phyloP scores from a whole-genome alignment of 2,113 vertebrate genomes.

The Mystacornis crossleyi region DNA sequence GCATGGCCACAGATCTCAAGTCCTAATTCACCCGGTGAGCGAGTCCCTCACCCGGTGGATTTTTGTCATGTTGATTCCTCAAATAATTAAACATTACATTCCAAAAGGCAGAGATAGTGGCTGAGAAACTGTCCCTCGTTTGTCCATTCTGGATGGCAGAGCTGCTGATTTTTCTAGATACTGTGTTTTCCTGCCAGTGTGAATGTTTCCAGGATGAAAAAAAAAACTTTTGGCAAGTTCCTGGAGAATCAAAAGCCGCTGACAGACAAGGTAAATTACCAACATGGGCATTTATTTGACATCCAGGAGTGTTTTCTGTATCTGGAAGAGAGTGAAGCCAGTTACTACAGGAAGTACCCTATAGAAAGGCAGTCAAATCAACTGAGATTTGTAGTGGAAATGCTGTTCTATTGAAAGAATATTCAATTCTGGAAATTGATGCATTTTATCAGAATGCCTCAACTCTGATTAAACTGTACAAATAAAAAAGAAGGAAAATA shows the following conservation, averaged over 20 bases:
- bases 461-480: not conserved
- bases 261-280: not conserved
- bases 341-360: not conserved
- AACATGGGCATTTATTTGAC: not conserved
- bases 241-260: not conserved
- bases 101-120: not conserved
- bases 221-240: not conserved
- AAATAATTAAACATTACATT: not conserved
- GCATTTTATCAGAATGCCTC: not conserved
- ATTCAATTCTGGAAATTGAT: not conserved
- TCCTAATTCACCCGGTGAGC: not conserved
- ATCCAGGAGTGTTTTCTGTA: not conserved
- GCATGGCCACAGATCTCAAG: not conserved
- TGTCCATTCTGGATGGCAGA: not conserved
- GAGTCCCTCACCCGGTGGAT: not conserved
- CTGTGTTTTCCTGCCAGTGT: not conserved
- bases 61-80: not conserved
- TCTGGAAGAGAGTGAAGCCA: not conserved
- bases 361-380: not conserved
- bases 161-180: not conserved
- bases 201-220: not conserved
- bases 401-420: not conserved
- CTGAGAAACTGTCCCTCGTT: accelerated
- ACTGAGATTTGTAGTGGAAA: not conserved
- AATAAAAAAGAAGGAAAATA: not conserved